Conservation (phyloP, 2,888 invertebrate genomes). For the Lasioglossum calceatum region DNA sequence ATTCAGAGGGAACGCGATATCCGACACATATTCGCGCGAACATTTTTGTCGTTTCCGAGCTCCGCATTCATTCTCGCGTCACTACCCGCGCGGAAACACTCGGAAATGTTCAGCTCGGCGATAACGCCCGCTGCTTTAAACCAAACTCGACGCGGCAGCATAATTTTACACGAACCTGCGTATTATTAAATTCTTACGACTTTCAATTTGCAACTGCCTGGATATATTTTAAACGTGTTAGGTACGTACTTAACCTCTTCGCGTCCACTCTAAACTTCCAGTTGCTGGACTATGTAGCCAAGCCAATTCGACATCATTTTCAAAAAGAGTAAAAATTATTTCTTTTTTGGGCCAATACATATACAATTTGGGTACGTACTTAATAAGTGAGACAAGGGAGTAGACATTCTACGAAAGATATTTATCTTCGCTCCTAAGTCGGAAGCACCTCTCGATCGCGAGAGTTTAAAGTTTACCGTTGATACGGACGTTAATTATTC, state of each 20-base stretch:
- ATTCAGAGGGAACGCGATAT: conserved; percentile 15
- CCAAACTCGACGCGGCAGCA: neutral
- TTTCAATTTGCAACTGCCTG: neutral
- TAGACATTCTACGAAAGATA: too few relatives aligned
- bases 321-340: neutral
- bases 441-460: too few relatives aligned
- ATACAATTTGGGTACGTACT: too few relatives aligned
- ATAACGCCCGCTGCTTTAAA: neutral
- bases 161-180: neutral
- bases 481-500: conserved; percentile 8
- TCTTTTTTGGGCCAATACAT: neutral
- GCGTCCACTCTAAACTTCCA: neutral
- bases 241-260: neutral
- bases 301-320: neutral
- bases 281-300: too few relatives aligned
- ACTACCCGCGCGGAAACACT: neutral
- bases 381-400: too few relatives aligned
- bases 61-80: neutral
- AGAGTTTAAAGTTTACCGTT: neutral
- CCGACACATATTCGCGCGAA: conserved; percentile 11
- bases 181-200: neutral
- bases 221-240: neutral
- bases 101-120: neutral
- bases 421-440: neutral
- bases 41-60: conserved; percentile 9